Base-by-base conservation (phyloP, 1,140 invertebrate genomes). In the Periplaneta americana region DNA sequence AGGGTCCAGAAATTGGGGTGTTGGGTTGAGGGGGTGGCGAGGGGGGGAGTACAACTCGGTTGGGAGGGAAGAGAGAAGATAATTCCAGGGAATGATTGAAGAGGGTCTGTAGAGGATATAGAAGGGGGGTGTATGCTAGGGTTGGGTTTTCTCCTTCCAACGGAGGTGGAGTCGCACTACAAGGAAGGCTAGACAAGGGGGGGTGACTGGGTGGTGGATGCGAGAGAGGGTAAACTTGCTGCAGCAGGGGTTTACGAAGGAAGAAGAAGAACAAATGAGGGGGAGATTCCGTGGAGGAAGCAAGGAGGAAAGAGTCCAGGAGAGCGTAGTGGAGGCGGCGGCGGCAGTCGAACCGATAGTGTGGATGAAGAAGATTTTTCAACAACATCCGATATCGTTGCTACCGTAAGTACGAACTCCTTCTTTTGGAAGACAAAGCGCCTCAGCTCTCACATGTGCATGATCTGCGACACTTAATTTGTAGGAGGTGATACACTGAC, bases 1-100 rank as follows among this genome's bases (percentile, higher is more conserved):
- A 36, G 76, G 76, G 76, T 78, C 33, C 48, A 66, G 48, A 66
- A 66, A 66, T 66, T 66, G 48, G 48, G 75, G 76, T 34, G 76
- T 28, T 35, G 76, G 34, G 75, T 34, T 33, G 75, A n/a, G 75
- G 32, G 32, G 32, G 75, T 79, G 78, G 78, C 5, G 35, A 34
- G 18, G 39, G 31, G 39, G 35, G 10, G 39, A 31, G 39, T 28
- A 28, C 10, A 35, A 35, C 5, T 15, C n/a, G 79, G n/a, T 6
- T 48, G 79, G 79, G 39, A 18, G 57, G 79, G 79, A 57, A 57
- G 78, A 34, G 74, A 22, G 33, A 80, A 80, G 79, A 80, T 80
- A 80, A 80, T 80, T 57, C 57, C 39, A 80, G 79, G 79, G 76
- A 80, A 80, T 80, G 79, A 80, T 80, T 80, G 79, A 80, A 80